Evolutionary conservation across 2,888 invertebrate species (phyloP).

Genomic region (Yponomeuta sedellus): DNA sequence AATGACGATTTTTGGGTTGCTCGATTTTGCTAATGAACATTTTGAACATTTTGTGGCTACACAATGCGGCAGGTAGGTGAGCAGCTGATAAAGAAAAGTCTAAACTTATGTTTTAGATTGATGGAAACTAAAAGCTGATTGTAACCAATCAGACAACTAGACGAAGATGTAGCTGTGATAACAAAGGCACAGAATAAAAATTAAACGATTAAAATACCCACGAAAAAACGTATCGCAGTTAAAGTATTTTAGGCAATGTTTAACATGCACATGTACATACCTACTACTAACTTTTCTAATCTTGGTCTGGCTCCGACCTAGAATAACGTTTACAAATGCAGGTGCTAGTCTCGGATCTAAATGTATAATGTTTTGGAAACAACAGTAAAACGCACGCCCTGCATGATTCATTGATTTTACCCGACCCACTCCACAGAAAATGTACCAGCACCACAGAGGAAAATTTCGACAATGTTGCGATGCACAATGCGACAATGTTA

Average conservation of each 20-base stretch:
- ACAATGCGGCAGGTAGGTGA: neutral
- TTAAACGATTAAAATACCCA: neutral
- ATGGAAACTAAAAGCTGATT: neutral
- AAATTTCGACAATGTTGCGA: no score
- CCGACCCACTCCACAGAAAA: conserved; percentile 1
- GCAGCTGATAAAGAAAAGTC: neutral
- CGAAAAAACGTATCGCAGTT: no score
- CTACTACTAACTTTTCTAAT: neutral
- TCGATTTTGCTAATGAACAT: neutral
- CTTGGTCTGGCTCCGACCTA: conserved; percentile 7
- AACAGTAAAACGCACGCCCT: conserved; percentile 9
- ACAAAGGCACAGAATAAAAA: neutral
- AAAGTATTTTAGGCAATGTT: no score
- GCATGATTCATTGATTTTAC: conserved; percentile 9
- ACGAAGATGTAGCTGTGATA: neutral
- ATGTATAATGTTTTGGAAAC: conserved; percentile 8
- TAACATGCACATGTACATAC: no score
- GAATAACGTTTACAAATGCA: conserved; percentile 1
- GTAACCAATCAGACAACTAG: neutral
- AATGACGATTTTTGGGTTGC: neutral
- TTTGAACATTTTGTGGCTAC: neutral
- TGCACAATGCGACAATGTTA: conserved; percentile 2
- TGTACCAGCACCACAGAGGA: neutral
- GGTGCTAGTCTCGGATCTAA: conserved; percentile 5
- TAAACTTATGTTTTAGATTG: neutral